These are phyloP conservation scores for human DNA, from an alignment of 2,113 vertebrate genomes.

Conservation along the genomic window GRCh38 chr16:72374001-72374500, in stretches of 20 bases:
- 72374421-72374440: constrained; percentile 32
- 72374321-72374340: not conserved
- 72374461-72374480: not conserved
- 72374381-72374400: not conserved
- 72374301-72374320: not conserved
- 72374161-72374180: not conserved
- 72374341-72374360: not conserved
- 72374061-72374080: constrained; percentile 8
- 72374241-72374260: not conserved
- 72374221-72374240: not conserved
- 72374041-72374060: constrained; percentile 20
- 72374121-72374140: not conserved
- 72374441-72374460: not conserved
- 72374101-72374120: not conserved
- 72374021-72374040: not conserved
- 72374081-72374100: constrained; percentile 28
- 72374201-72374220: not conserved
- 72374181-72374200: not conserved
- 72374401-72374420: not conserved
- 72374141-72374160: constrained; percentile 37
- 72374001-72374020: constrained; percentile 15
- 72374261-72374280: not conserved
- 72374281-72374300: not conserved
- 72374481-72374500: not conserved
- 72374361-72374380: not conserved